These are phyloP conservation scores for Pempheris klunzingeri DNA, from an alignment of 2,797 vertebrate species.

Conservation along the genomic window DNA sequence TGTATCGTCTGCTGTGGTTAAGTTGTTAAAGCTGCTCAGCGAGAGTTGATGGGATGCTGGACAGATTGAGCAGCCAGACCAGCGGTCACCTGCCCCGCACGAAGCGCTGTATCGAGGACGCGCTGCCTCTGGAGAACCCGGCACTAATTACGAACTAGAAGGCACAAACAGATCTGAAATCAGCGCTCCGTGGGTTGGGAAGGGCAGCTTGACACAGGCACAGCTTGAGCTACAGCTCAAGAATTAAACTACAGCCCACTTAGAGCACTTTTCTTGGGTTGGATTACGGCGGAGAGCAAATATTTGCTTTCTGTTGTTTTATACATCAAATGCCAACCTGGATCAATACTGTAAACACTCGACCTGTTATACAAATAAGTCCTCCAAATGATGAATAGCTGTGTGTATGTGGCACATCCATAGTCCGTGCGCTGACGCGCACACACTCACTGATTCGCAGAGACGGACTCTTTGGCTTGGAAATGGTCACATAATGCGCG, in stretches of 20 bases:
- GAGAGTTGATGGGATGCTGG: conserved; percentile 17
- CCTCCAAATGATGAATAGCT: neutral
- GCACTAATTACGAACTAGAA: conserved; percentile 51
- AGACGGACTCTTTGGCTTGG: neutral
- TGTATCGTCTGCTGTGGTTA: conserved; percentile 17
- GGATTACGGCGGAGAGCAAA: conserved; percentile 4
- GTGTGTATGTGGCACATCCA: neutral
- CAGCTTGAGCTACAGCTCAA: neutral
- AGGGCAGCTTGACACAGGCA: conserved; percentile 18
- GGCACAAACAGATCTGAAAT: conserved; percentile 50
- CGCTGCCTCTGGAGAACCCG: conserved; percentile 25
- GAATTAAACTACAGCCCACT: conserved; percentile 17
- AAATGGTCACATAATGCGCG: conserved; percentile 10
- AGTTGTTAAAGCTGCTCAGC: conserved; percentile 40
- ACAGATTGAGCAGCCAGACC: conserved; percentile 28
- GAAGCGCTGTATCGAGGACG: conserved; percentile 26
- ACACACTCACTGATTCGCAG: neutral
- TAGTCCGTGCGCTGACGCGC: neutral
- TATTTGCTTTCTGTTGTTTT: conserved; percentile 28
- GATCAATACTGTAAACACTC: conserved; percentile 41
- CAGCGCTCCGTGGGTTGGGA: conserved; percentile 23
- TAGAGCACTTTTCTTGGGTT: conserved; percentile 4
- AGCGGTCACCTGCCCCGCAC: conserved; percentile 55
- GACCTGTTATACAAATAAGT: conserved; percentile 17
- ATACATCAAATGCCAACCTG: conserved; percentile 10